These are phyloP conservation scores for Brachyptera risi DNA, from an alignment of 2,888 invertebrate species.

Conservation along the genomic window DNA sequence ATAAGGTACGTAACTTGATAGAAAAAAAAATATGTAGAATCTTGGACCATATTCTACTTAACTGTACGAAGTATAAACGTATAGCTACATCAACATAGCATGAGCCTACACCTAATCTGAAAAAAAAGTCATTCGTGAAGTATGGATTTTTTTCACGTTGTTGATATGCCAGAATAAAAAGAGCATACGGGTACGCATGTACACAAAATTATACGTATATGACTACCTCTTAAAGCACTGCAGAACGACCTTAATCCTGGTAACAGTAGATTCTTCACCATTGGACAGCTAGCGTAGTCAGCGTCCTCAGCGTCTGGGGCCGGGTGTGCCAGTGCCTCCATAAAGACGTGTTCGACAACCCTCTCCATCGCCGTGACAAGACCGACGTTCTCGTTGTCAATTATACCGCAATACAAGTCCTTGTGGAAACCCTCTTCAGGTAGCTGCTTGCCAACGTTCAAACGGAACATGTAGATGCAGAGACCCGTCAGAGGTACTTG, in stretches of 20 bases:
- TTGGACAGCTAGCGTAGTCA: slow-evolving; percentile 70
- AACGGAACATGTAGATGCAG: slow-evolving; percentile 79
- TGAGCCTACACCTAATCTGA: too few relatives aligned
- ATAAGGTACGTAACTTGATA: too few relatives aligned
- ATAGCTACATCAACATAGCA: too few relatives aligned
- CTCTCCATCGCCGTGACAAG: slow-evolving; percentile 84
- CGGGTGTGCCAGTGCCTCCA: slow-evolving; percentile 83
- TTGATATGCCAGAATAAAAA: too few relatives aligned
- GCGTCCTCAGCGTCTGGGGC: slow-evolving; percentile 70
- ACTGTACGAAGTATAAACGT: too few relatives aligned
- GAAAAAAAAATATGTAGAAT: too few relatives aligned
- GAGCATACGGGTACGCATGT: too few relatives aligned
- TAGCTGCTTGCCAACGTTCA: slow-evolving; percentile 76
- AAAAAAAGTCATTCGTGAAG: too few relatives aligned
- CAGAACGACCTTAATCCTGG: slow-evolving; percentile 83
- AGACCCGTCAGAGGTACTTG: slow-evolving; percentile 74
- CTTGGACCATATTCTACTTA: too few relatives aligned
- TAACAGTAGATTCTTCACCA: slow-evolving; percentile 77
- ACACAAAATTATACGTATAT: too few relatives aligned
- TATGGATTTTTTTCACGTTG: too few relatives aligned
- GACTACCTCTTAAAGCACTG: slow-evolving; percentile 79
- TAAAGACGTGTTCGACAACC: slow-evolving; percentile 82
- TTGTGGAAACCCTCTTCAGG: slow-evolving; percentile 93
- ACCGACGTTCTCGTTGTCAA: slow-evolving; percentile 73
- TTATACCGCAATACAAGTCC: slow-evolving; percentile 47